Evolutionary conservation across 2,888 invertebrate species (phyloP), one percentile per base, ranked within the genome.

Genomic region (Leucophenga maculata): DNA sequence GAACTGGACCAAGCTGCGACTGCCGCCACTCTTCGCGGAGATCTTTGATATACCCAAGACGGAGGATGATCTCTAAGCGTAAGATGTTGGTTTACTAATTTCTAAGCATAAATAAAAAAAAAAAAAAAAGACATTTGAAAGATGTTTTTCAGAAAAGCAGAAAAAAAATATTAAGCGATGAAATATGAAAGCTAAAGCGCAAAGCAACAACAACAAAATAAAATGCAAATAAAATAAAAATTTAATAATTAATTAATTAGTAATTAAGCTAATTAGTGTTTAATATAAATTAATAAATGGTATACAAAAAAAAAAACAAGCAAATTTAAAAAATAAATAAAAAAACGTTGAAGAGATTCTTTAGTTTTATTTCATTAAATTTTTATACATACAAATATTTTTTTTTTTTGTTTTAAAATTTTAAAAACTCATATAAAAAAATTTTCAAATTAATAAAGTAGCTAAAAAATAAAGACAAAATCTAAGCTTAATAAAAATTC

Each of bases 1-100:
- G 82, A 93, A 95, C 89, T 97, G 97, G 97, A 92, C 92, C 71
- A 93, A 93, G 82, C 91, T 95, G 71, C 91, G 94, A 74, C 91
- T 98, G 81, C 98, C 98, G 60, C 97, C 97, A 3, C 92, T 98
- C 68, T 98, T 97, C 89, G 94, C 97, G 46, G 98, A 98, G 90
- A 97, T 98, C 82, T 98, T 97, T 90, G 98, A 98, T 92, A 97
- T 98, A 89, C 96, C 97, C 77, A 95, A 94, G 88, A 91, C 92
- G 83, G 94, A 93, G 86, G 94, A 94, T 84, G 94, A 94, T 77
- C 82, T 86, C 74, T 87, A 86, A 52, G 20, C n/a, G 55, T 6
- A 14, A 55, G 22, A 39, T 39, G 39, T 55, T 22, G 55, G 26
- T 26, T 16, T 52, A 18, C 20, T 48, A 14, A 55, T 11, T 4